Percentiles rank a stretch among this genome's conserved stretches.
Conservation (phyloP, 2,888 invertebrate species). For the Stenolophus ochropezus region DNA sequence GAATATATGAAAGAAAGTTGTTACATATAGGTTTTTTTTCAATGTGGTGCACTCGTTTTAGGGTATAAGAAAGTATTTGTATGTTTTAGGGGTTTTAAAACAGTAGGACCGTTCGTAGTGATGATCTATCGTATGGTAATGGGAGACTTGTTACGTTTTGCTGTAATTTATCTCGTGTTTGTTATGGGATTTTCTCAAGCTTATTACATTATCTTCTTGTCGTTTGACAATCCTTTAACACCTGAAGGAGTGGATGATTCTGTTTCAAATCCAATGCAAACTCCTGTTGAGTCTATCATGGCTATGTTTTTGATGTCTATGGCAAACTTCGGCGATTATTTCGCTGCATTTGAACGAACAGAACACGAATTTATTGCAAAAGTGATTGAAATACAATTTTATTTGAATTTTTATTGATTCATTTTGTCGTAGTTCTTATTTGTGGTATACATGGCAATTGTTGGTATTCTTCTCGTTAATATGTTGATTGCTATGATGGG, state of each 20-base stretch:
- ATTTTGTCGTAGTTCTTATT: constrained; percentile 82
- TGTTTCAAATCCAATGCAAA: constrained; percentile 89
- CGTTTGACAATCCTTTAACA: constrained; percentile 89
- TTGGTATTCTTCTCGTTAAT: constrained; percentile 95
- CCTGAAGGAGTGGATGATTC: constrained; percentile 89
- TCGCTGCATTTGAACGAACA: constrained; percentile 91
- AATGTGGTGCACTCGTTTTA: too few species aligned
- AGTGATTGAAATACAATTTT: constrained; percentile 73
- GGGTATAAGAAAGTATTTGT: constrained; percentile 62
- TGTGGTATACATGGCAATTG: constrained; percentile 98
- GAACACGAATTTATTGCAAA: constrained; percentile 93
- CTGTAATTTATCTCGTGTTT: constrained; percentile 96
- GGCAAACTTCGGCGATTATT: constrained; percentile 97
- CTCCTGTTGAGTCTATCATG: constrained; percentile 95
- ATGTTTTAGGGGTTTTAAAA: constrained; percentile 89
- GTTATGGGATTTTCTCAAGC: constrained; percentile 98
- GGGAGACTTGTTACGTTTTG: constrained; percentile 96
- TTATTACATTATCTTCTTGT: constrained; percentile 92
- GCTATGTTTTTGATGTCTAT: constrained; percentile 99
- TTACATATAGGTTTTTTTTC: too few species aligned
- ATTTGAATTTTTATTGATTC: too few species aligned
- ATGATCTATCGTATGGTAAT: constrained; percentile 99
- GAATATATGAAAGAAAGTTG: too few species aligned
- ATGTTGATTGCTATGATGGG: constrained; percentile 99
- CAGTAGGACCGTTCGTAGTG: constrained; percentile 99